Conservation (phyloP, 2,888 invertebrate species). For the Drosophila pegasa region DNA sequence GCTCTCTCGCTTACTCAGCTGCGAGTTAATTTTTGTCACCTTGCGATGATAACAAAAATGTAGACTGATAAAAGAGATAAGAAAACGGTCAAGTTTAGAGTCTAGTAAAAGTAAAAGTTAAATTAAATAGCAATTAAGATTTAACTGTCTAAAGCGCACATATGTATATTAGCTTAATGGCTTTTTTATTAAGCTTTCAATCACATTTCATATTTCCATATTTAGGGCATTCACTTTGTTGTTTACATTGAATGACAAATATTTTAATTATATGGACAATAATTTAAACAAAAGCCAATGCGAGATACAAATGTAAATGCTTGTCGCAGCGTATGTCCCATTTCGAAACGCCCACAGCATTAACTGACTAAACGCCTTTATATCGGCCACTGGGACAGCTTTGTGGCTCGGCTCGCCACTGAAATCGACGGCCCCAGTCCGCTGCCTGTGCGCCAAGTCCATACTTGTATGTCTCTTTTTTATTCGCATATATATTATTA, state of each 20-base stretch:
- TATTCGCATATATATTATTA: constrained; percentile 43
- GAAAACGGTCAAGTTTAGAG: neutral
- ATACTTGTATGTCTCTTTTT: constrained; percentile 42
- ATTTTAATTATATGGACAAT: constrained; percentile 45
- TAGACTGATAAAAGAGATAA: neutral
- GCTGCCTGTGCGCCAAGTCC: constrained; percentile 6
- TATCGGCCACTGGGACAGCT: constrained; percentile 58
- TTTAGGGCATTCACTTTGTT: constrained; percentile 44
- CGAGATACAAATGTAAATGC: constrained; percentile 41
- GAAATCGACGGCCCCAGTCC: constrained; percentile 18
- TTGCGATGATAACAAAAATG: constrained; percentile 23
- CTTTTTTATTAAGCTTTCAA: neutral
- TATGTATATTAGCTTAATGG: neutral
- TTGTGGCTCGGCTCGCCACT: constrained; percentile 18
- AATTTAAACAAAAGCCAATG: constrained; percentile 34
- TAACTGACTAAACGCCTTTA: constrained; percentile 53
- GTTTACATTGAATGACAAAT: constrained; percentile 53
- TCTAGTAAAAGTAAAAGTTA: neutral
- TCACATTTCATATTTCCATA: neutral
- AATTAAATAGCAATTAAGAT: neutral
- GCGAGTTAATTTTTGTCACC: constrained; percentile 26
- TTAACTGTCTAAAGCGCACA: neutral
- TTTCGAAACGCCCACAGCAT: constrained; percentile 65
- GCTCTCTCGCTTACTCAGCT: neutral
- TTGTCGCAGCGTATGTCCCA: constrained; percentile 45